Evolutionary conservation across 1,140 invertebrate species (phyloP), one percentile per base, ranked within the genome.

Genomic region (Diuraphis noxia): DNA sequence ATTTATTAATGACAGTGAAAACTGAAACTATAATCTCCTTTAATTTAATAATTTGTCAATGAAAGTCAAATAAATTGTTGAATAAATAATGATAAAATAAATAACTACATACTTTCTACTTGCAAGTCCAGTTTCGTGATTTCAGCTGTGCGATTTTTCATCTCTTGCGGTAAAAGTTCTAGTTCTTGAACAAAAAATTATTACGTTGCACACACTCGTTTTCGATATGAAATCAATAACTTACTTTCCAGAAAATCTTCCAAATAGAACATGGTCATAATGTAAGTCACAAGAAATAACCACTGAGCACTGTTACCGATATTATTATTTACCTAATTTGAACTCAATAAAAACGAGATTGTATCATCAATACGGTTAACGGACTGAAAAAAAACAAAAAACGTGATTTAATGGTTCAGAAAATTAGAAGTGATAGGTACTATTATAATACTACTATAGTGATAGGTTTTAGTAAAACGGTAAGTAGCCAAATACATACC

Each of bases 101-200:
- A 38, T 38, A 40, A 40, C 40, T 81, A 84, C 38, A 56, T 90
- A 92, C 92, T 89, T 95, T 99, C 98, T 93, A 99, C 98, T 93
- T 98, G 97, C 92, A 99, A 95, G 95, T 99, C 98, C 95, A 99
- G 96, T 95, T 99, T 98, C 94, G 98, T 95, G 96, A 99, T 99
- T 95, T 99, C 98, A 81, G 98, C 99, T 93, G 99, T 98, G 92
- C 98, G 95, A 93, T 99, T 98, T 93, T 98, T 95, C 93, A 99
- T 95, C 94, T 99, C 98, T 95, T 99, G 98, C 88, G 98, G 98
- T 92, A 99, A 95, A 94, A 99, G 98, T 94, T 99, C 98, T 93
- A 99, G 99, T 96, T 99, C 98, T 98, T 94, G 92, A 96, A 96
- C 10, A 72, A 77, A 63, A 36, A 43, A 84, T 40, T 3, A 81